A percentile compares a stretch with the other conserved stretches of the same genome.
These are phyloP conservation scores for Tipula unca DNA, from an alignment of 2,888 invertebrate species.

Conservation along the genomic window DNA sequence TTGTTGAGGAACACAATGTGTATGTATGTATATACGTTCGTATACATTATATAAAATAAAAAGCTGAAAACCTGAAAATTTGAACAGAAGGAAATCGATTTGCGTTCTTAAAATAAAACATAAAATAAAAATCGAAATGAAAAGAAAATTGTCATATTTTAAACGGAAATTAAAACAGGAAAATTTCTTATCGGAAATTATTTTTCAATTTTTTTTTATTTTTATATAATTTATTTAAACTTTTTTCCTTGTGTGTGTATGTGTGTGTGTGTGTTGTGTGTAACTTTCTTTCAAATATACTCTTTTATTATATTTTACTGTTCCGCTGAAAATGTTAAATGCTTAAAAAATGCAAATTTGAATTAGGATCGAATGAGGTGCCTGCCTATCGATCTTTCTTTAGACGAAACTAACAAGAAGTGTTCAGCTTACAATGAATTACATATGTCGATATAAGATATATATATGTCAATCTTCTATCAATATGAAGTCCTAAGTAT, in stretches of 20 bases:
- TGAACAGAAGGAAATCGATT: conserved; percentile 17
- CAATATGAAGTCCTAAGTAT: no score
- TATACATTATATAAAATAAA: background rate
- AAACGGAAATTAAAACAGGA: conserved; percentile 19
- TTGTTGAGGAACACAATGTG: background rate
- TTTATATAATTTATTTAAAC: background rate
- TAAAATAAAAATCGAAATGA: background rate
- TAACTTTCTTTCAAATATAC: background rate
- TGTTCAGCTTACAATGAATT: no score
- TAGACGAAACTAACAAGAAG: no score
- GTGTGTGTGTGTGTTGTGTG: no score
- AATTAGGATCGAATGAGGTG: no score
- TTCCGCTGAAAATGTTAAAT: no score
- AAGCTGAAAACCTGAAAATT: background rate
- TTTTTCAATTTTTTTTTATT: conserved; percentile 9
- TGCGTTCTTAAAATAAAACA: background rate
- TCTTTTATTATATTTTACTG: no score
- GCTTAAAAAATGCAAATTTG: no score
- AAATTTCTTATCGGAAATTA: conserved; percentile 19
- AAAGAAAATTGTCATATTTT: background rate
- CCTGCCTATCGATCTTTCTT: no score
- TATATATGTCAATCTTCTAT: no score
- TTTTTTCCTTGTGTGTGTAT: no score
- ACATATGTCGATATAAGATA: no score
- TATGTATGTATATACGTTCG: background rate